Evolutionary conservation across 2,113 vertebrate species (phyloP).

Genomic region (Pomatorhinus ruficollis): DNA sequence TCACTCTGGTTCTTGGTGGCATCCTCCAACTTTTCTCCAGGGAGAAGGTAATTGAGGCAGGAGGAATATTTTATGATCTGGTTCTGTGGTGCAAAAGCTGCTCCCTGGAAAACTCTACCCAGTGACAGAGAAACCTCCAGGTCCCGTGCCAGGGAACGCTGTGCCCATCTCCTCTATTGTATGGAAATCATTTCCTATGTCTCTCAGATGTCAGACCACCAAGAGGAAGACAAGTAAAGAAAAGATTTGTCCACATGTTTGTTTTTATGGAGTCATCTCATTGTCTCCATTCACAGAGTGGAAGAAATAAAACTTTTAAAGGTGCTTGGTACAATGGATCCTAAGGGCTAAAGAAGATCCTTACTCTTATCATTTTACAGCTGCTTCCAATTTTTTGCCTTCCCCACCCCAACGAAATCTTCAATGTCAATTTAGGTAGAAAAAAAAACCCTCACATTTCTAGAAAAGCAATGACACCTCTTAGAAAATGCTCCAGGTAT

Average conservation of each 20-base stretch:
- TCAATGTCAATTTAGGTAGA: neutral
- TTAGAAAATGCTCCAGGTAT: neutral
- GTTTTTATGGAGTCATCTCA: constrained; percentile 6
- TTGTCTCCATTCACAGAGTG: neutral
- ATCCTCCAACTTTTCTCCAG: neutral
- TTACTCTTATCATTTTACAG: neutral
- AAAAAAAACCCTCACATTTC: accelerated
- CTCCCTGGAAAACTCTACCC: neutral
- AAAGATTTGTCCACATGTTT: constrained; percentile 25
- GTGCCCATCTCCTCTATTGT: neutral
- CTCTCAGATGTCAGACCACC: constrained; percentile 14
- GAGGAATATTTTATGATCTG: neutral
- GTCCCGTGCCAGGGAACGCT: neutral
- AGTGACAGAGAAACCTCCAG: neutral
- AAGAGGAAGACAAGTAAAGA: constrained; percentile 7
- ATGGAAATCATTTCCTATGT: constrained; percentile 26
- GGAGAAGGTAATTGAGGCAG: neutral
- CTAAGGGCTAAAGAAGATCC: neutral
- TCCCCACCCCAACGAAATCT: neutral
- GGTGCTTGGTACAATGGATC: neutral
- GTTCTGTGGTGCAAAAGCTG: neutral
- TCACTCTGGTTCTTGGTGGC: neutral
- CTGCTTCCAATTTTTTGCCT: neutral
- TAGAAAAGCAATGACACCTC: neutral
- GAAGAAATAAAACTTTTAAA: constrained; percentile 44